phyloP scores from a whole-genome alignment of 2,113 vertebrate species.

The Ginglymostoma cirratum region DNA sequence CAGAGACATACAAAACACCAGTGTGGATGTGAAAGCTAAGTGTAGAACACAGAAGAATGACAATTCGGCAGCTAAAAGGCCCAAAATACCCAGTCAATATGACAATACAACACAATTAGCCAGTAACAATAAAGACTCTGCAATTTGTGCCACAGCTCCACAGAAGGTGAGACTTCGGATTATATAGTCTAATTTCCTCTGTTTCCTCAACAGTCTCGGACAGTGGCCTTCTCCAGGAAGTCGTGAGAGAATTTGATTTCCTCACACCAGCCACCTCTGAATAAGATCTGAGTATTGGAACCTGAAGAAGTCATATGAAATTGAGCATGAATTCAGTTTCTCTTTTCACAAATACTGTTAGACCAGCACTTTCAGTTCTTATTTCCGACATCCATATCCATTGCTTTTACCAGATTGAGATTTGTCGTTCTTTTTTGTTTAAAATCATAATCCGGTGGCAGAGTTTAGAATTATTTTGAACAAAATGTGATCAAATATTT shows the following conservation, averaged over 20 bases:
- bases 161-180: slow-evolving; percentile 1
- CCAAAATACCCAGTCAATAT: neutral
- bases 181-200: neutral
- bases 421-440: neutral
- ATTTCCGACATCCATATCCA: too few relatives aligned
- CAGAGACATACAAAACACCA: neutral
- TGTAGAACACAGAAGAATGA: neutral
- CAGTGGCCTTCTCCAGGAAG: neutral
- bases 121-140: neutral
- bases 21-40: neutral
- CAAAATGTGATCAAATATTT: neutral
- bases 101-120: neutral
- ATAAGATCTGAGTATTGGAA: neutral
- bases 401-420: too few relatives aligned
- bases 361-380: too few relatives aligned
- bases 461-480: neutral
- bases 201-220: neutral
- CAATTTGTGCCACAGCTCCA: neutral
- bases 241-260: neutral
- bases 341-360: too few relatives aligned
- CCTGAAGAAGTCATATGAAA: too few relatives aligned
- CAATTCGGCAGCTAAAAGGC: neutral
- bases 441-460: neutral
- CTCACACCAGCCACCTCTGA: neutral
- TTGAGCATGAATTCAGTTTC: too few relatives aligned